These are phyloP conservation scores for Lithobates sylvaticus DNA, from an alignment of 2,797 vertebrate genomes.

Conservation along the genomic window DNA sequence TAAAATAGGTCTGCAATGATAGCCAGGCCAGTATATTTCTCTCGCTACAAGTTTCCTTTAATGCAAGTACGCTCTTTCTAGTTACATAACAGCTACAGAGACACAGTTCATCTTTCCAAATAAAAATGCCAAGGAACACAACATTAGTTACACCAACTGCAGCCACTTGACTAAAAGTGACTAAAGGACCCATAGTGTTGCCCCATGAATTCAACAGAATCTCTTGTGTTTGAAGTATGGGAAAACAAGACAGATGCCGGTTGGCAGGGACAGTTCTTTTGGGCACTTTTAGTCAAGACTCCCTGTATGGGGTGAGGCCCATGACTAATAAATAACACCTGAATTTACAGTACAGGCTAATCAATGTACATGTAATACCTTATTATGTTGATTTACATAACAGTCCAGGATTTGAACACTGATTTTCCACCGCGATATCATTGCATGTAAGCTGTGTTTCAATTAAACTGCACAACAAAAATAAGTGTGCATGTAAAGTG, in stretches of 20 bases:
- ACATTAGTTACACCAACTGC: neutral
- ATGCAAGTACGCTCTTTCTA: no score
- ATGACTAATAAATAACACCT: conserved; percentile 32
- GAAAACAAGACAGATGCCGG: neutral
- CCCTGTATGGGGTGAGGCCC: neutral
- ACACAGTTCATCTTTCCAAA: neutral
- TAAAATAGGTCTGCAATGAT: no score
- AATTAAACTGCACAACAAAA: neutral
- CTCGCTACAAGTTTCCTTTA: no score
- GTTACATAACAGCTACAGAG: neutral
- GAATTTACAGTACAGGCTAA: conserved; percentile 30
- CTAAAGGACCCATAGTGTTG: neutral
- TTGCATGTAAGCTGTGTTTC: neutral
- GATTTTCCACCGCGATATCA: neutral
- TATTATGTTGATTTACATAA: neutral
- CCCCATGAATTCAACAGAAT: neutral
- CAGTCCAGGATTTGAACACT: neutral
- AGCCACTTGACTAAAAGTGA: neutral
- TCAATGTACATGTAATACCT: neutral
- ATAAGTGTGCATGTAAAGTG: neutral
- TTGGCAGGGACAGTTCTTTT: neutral
- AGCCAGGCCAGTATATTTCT: no score
- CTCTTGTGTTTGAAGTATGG: neutral
- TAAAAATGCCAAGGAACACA: neutral
- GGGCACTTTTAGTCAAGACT: neutral